phyloP scores from a whole-genome alignment of 2,888 invertebrate species.

The Lycophotia porphyrea region DNA sequence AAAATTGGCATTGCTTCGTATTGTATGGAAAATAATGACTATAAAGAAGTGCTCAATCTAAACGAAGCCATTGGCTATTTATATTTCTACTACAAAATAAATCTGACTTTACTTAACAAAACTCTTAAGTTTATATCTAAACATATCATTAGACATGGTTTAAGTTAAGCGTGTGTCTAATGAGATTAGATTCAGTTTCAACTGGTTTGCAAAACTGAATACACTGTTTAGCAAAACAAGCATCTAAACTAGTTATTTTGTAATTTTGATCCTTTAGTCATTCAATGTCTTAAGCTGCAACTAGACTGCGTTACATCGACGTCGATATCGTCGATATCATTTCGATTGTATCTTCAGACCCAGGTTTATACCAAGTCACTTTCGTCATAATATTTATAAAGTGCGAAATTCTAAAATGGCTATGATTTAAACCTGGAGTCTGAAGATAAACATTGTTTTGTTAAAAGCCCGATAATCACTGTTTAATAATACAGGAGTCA shows the following conservation, averaged over 20 bases:
- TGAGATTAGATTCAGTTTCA: conserved; percentile 16
- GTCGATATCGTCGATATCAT: neutral
- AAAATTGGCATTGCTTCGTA: neutral
- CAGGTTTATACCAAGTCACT: neutral
- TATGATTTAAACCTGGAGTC: neutral
- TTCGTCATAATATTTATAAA: neutral
- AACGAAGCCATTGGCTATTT: neutral
- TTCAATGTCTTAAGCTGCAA: neutral
- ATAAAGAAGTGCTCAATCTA: neutral
- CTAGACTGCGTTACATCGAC: neutral
- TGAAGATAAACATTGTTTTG: neutral
- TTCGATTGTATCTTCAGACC: neutral
- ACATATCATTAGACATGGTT: conserved; percentile 34
- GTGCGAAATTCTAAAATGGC: neutral
- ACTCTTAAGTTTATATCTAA: conserved; percentile 5
- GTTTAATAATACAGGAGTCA: neutral
- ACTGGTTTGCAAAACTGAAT: conserved; percentile 1
- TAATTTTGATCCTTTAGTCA: neutral
- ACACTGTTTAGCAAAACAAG: conserved; percentile 9
- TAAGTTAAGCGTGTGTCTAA: conserved; percentile 13
- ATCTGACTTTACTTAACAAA: conserved; percentile 1
- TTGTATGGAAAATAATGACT: neutral
- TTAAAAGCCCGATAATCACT: neutral
- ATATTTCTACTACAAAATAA: conserved; percentile 4
- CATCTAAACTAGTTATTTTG: neutral